Conservation (phyloP, 2,797 vertebrate genomes). For the Poeciliopsis presidionis region DNA sequence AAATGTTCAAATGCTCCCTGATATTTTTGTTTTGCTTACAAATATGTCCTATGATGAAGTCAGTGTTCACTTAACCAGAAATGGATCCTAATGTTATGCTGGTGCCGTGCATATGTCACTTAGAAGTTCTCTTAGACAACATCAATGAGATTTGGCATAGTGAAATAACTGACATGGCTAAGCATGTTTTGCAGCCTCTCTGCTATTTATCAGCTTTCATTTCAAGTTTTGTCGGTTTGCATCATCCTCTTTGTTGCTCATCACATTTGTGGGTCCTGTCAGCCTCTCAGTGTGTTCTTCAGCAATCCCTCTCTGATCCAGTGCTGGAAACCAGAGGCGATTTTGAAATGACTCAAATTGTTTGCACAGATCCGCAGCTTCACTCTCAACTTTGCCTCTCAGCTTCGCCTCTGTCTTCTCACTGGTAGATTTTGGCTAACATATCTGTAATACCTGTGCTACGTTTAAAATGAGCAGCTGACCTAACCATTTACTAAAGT, state of each 20-base stretch:
- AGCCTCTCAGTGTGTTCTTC: conserved; percentile 21
- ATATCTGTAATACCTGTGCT: conserved; percentile 50
- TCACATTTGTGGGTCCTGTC: conserved; percentile 46
- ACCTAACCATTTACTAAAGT: conserved; percentile 64
- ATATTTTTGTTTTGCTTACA: too few species aligned
- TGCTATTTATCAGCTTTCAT: conserved; percentile 6
- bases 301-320: conserved; percentile 16
- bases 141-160: conserved; percentile 5
- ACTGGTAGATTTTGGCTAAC: conserved; percentile 43
- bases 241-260: conserved; percentile 44
- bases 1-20: neutral
- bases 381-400: conserved; percentile 37
- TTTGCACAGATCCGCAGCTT: conserved; percentile 44
- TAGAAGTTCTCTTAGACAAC: neutral
- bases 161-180: conserved; percentile 10
- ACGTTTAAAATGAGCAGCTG: conserved; percentile 53
- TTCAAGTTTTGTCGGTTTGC: conserved; percentile 29
- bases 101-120: neutral
- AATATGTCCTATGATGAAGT: neutral
- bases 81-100: neutral
- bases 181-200: conserved; percentile 11
- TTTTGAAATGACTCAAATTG: conserved; percentile 35
- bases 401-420: conserved; percentile 33
- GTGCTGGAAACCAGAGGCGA: conserved; percentile 36
- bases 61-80: neutral